Evolutionary conservation across 2,113 vertebrate species (phyloP), one percentile per base, ranked within the genome.

Genomic region (Clarias gariepinus): DNA sequence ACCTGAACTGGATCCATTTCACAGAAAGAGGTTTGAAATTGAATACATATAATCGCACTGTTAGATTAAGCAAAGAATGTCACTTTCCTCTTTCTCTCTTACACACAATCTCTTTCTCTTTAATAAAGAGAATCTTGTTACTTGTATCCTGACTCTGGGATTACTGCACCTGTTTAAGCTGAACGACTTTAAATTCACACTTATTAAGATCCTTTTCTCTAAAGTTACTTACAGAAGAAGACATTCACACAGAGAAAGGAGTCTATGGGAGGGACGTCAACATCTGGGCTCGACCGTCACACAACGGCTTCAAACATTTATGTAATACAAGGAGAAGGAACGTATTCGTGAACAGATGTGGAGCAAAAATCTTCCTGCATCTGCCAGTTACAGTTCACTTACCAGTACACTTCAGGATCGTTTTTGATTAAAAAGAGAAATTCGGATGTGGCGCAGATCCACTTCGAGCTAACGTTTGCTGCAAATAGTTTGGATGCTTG

Each of bases 91-190:
- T 4, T 11, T 19, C 28, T 30, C 10, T 12, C 23, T 13, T 23
- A 9, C 61, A 9, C 60, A 9, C 60, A 1, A 11, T 64, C 25
- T 28, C 25, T 28, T n/a, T 66, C 11, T 63, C 61, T 28, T 15
- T 69, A 33, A 33, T 33, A 19, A 69, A 73, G 33, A 73, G 3
- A 19, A 73, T 73, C 28, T 23, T 41, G 33, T 41, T 73, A 73
- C 69, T 11, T 1, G 19, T 23, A 73, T 73, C 33, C 9, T 11
- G 69, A 73, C 33, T 73, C 68, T 74, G 16, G 13, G 6, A 71
- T 71, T 36, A 71, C 71, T 25, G 71, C 71, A 76, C 71, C 71
- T 73, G 69, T 73, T 73, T 19, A 73, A 73, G 9, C 33, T 23
- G 23, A 47, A 47, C 13, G 41, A 12, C 36, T 76, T 76, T 41